These are phyloP conservation scores for Callipepla squamata DNA, from an alignment of 2,113 vertebrate genomes.

Conservation along the genomic window DNA sequence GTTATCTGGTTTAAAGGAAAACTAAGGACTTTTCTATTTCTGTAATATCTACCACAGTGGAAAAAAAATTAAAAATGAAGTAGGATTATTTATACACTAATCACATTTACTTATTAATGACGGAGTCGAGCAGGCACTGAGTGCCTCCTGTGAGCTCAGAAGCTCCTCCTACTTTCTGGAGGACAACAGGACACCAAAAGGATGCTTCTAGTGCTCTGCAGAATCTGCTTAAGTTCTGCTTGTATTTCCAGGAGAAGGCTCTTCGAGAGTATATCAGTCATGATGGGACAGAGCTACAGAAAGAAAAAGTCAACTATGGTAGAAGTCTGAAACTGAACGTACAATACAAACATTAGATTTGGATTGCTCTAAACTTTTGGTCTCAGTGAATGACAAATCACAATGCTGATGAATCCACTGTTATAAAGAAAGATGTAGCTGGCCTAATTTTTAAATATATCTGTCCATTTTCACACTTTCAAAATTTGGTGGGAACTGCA, in stretches of 20 bases:
- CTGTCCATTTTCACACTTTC: not conserved
- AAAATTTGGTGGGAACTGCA: not conserved
- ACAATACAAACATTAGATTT: not conserved
- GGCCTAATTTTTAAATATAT: not conserved
- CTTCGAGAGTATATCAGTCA: constrained; percentile 12
- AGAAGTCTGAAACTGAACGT: constrained; percentile 16
- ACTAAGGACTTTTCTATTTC: not conserved
- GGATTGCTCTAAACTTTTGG: not conserved
- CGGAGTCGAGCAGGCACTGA: not conserved
- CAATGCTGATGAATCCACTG: not conserved
- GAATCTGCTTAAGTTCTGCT: not conserved
- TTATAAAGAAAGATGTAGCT: not conserved
- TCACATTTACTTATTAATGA: not conserved
- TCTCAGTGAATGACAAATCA: not conserved
- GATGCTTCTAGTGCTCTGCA: not conserved
- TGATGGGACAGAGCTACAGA: not conserved
- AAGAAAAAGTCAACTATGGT: not conserved
- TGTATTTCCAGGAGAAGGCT: not conserved
- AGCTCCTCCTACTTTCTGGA: not conserved
- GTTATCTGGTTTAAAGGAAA: not conserved
- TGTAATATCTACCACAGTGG: constrained; percentile 9
- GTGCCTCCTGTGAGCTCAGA: not conserved
- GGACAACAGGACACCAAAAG: not conserved
- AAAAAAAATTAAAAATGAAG: not conserved
- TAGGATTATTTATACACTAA: constrained; percentile 5